Percentiles rank a stretch among this genome's conserved stretches.
Evolutionary conservation across 2,797 vertebrate genomes (phyloP).

Genomic region (Taenioides sp.): DNA sequence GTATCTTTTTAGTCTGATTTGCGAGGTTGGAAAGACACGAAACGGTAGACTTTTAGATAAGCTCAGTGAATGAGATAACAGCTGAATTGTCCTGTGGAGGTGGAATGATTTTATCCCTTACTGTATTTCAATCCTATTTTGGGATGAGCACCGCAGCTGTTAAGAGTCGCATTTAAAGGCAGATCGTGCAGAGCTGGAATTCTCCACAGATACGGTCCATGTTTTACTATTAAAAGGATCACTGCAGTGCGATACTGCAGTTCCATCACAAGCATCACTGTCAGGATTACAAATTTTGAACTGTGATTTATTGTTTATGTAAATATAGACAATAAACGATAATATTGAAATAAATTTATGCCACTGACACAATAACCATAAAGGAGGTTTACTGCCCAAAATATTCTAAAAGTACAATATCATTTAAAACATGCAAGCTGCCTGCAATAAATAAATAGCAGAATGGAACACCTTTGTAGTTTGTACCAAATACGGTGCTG

Average conservation of each 20-base stretch:
- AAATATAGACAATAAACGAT: too few relatives aligned
- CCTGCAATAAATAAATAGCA: too few relatives aligned
- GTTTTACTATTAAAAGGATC: not conserved
- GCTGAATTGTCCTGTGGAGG: slow-evolving; percentile 30
- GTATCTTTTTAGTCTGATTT: slow-evolving; percentile 36
- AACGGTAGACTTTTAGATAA: slow-evolving; percentile 26
- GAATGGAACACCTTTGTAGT: too few relatives aligned
- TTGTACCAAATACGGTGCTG: too few relatives aligned
- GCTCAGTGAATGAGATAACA: slow-evolving; percentile 28
- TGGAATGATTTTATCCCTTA: slow-evolving; percentile 21
- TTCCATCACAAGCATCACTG: too few relatives aligned
- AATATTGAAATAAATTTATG: too few relatives aligned
- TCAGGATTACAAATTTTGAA: too few relatives aligned
- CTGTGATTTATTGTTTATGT: too few relatives aligned
- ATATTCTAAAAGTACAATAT: too few relatives aligned
- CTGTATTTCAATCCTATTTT: slow-evolving; percentile 9
- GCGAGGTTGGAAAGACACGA: slow-evolving; percentile 15
- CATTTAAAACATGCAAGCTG: too few relatives aligned
- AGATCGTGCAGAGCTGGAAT: not conserved
- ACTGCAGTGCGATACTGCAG: not conserved
- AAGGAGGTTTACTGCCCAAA: too few relatives aligned
- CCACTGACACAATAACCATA: too few relatives aligned
- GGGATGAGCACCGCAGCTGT: slow-evolving; percentile 2
- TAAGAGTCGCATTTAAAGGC: slow-evolving; percentile 11
- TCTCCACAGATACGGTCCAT: not conserved